These are phyloP conservation scores for Embidobia sp. DNA, from an alignment of 2,888 invertebrate genomes.

Conservation along the genomic window DNA sequence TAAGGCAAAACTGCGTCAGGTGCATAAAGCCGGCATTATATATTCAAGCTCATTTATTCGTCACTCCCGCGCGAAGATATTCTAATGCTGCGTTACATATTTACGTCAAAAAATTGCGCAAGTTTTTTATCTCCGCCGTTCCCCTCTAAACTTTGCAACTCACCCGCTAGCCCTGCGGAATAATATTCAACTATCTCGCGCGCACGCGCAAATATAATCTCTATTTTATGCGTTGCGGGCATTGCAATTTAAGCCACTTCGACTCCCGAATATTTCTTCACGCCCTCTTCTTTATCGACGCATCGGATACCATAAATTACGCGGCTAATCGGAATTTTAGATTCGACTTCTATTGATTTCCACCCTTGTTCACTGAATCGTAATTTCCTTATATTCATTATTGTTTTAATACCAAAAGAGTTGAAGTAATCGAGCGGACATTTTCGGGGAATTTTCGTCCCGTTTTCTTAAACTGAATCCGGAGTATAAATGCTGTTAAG, in stretches of 20 bases:
- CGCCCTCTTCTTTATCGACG: constrained; percentile 36
- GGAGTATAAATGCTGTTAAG: too few species aligned
- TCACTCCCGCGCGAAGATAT: constrained; percentile 63
- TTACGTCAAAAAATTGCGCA: constrained; percentile 64
- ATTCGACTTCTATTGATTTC: too few species aligned
- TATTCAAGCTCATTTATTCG: constrained; percentile 65
- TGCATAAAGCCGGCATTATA: constrained; percentile 63
- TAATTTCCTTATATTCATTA: too few species aligned
- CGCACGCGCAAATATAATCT: constrained; percentile 47
- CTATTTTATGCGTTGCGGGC: constrained; percentile 51
- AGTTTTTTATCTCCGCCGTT: constrained; percentile 47
- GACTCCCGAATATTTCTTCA: constrained; percentile 41
- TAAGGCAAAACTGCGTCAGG: constrained; percentile 59
- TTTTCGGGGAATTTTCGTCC: too few species aligned
- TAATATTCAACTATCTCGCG: constrained; percentile 49
- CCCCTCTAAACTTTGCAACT: constrained; percentile 57
- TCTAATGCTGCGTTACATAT: constrained; percentile 67
- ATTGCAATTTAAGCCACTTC: constrained; percentile 48
- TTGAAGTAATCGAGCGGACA: too few species aligned
- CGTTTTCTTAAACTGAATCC: too few species aligned
- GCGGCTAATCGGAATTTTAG: constrained; percentile 7
- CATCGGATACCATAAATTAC: constrained; percentile 3
- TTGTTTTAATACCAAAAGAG: too few species aligned
- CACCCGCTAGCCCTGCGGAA: constrained; percentile 34
- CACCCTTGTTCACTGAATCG: too few species aligned